phyloP scores from a whole-genome alignment of 2,113 vertebrate genomes.

The Oriolus oriolus region DNA sequence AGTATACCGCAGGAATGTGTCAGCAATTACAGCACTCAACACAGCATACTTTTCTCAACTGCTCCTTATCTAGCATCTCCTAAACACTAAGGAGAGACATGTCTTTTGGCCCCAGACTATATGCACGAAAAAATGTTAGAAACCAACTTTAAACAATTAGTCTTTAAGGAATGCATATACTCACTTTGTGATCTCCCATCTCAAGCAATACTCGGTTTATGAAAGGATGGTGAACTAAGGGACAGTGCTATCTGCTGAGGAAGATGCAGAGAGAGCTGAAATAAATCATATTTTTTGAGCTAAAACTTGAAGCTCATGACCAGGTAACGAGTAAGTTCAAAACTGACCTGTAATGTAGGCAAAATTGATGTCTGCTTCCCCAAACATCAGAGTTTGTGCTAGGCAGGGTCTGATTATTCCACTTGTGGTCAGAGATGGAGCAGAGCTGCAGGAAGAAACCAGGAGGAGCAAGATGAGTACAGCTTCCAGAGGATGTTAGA shows the following conservation, averaged over 20 bases:
- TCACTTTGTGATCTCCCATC: not conserved
- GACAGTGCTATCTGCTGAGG: not conserved
- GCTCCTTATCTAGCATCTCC: conserved; percentile 27
- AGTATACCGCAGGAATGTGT: conserved; percentile 42
- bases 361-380: not conserved
- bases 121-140: not conserved
- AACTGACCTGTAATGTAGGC: not conserved
- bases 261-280: not conserved
- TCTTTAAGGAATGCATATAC: not conserved
- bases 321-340: not conserved
- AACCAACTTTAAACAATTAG: not conserved
- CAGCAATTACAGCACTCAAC: conserved; percentile 34
- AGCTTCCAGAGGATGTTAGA: not conserved
- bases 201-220: not conserved
- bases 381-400: not conserved
- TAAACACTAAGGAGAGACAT: not conserved
- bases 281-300: not conserved
- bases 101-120: not conserved
- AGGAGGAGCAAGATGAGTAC: not conserved
- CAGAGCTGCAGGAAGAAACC: not conserved
- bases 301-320: not conserved
- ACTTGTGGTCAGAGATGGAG: not conserved
- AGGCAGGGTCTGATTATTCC: not conserved
- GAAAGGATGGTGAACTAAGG: not conserved
- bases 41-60: not conserved